Evolutionary conservation across 1,140 invertebrate genomes (phyloP).

Genomic region (Diuraphis noxia): DNA sequence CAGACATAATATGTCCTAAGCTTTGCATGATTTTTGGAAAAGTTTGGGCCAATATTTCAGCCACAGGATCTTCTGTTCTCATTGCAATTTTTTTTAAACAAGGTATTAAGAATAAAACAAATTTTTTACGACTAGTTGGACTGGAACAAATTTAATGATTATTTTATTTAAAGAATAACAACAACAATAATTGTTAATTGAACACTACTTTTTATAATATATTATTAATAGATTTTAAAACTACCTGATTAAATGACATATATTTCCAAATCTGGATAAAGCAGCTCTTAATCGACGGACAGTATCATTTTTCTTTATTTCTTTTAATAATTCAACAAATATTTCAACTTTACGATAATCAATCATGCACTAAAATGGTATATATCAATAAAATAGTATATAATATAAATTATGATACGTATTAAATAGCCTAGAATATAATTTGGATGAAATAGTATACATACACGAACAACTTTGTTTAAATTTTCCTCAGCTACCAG

Average conservation of each 20-base stretch:
- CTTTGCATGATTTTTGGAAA: slow-evolving; percentile 52
- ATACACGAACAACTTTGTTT: slow-evolving; percentile 40
- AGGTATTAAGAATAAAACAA: slow-evolving; percentile 47
- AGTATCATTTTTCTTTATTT: slow-evolving; percentile 41
- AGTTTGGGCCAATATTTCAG: slow-evolving; percentile 41
- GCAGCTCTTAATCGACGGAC: slow-evolving; percentile 50
- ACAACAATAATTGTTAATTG: background rate
- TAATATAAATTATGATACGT: background rate
- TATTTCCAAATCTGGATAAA: slow-evolving; percentile 50
- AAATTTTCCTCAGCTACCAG: slow-evolving; percentile 51
- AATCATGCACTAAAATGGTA: slow-evolving; percentile 45
- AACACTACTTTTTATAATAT: background rate
- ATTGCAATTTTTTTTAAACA: slow-evolving; percentile 45
- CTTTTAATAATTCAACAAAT: slow-evolving; percentile 51
- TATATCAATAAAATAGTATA: background rate
- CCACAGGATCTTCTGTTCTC: slow-evolving; percentile 45
- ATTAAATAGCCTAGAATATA: background rate
- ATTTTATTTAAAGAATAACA: background rate
- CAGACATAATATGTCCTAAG: slow-evolving; percentile 50
- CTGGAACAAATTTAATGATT: slow-evolving; percentile 12
- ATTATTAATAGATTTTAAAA: background rate
- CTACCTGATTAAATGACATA: slow-evolving; percentile 46
- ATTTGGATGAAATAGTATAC: background rate
- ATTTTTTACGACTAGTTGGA: slow-evolving; percentile 40
- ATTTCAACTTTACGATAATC: slow-evolving; percentile 45